Evolutionary conservation across 1,140 invertebrate species (phyloP), one percentile per base, ranked within the genome.

Genomic region (Latrodectus geometricus): DNA sequence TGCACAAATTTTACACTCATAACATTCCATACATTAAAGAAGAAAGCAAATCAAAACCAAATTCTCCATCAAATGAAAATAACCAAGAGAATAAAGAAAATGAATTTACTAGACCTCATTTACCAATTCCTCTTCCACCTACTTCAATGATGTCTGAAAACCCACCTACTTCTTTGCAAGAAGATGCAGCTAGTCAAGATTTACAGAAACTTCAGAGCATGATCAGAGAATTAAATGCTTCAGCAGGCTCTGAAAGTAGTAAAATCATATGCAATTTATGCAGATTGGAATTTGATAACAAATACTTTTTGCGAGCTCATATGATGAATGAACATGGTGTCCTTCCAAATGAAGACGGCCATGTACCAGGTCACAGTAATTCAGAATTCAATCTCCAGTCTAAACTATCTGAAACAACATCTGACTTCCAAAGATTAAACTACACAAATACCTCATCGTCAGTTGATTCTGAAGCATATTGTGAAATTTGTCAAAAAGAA

Each of bases 201-300:
- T 91, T 97, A 8, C 94, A 96, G 88, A 97, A 97, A 90, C 91
- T 97, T 21, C 96, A 98, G 90, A 95, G 95, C 0, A 97, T 97
- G 96, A 95, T 98, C 88, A 93, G 96, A 74, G 96, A 97, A 91
- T 90, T 97, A 73, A 97, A 97, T 90, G 95, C 89, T 21, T 90
- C 88, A 77, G 88, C 85, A 20, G 78, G 90, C 80, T 81, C 81
- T 76, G 86, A 86, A 66, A 88, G 76, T 69, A 88, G 70, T 56
- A 89, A 90, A 89, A 90, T 91, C 66, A 91, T 91, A 87, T 94
- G 93, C 90, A 92, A 92, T 82, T 88, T 94, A 52, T 94, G 93
- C 90, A 91, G 92, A 81, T 91, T 92, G 86, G 93, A 93, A 88
- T 93, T 94, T 88, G 93, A 93, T 74, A 92, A 91, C 88, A 92